Evolutionary conservation across 2,888 invertebrate genomes (phyloP), one percentile per base, ranked within the genome.

Genomic region (Tenthredo distinguenda): DNA sequence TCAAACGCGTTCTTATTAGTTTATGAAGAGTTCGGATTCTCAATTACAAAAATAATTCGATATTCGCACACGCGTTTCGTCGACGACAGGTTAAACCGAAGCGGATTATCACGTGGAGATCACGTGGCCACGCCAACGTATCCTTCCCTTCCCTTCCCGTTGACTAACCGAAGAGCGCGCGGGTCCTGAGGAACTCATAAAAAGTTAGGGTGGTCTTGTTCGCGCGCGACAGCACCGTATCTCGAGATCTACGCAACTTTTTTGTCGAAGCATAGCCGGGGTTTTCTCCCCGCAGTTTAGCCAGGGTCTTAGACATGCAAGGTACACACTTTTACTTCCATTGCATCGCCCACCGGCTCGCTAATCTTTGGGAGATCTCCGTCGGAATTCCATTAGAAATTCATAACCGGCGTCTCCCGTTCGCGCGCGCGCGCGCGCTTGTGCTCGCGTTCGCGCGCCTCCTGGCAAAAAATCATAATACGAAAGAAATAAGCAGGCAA

Each of bases 401-500:
- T 93, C 93, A 93, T 93, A 93, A 93, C 92, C 92, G 92, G 91
- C 91, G 89, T 89, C 90, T 87, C 89, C 88, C 88, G 86, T 82
- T 79, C 86, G 86, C 85, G 83, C 76, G 86, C 87, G 86, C 88
- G 87, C 86, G 86, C 71, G 62, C 50, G 85, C 72, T 37, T 83
- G 82, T 84, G 79, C 26, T 55, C 76, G 72, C 84, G 77, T 82
- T 77, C 65, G 76, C 84, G 85, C 77, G 58, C 76, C 85, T 77
- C 72, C 81, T 72, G 74, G 72, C 68, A 74, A 74, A 84, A 87
- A 86, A 90, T 91, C 90, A 90, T 91, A 92, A 93, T 93, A 92
- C 92, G 92, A 93, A 93, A 93, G 92, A 93, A 93, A 93, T 92
- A 93, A 93, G 92, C 93, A 91, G 92, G 92, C 91, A 93, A 93